Evolutionary conservation across 2,113 vertebrate genomes (phyloP), one percentile per base, ranked within the genome.

Genomic region (Propithecus coquereli): DNA sequence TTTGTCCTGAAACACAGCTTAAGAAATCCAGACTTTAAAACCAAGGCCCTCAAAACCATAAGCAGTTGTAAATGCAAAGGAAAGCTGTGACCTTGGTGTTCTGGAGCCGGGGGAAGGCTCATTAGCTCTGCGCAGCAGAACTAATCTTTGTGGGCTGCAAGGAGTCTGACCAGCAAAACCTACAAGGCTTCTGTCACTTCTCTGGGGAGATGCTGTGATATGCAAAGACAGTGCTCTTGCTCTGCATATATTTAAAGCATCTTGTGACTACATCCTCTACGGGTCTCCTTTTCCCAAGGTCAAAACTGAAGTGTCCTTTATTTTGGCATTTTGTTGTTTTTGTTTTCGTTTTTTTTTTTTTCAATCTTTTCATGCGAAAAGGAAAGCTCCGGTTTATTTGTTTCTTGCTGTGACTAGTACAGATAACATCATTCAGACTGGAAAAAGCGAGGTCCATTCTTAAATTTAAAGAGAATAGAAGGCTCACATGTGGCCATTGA

Each of bases 21-120:
- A 57, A 65, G 45, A 90, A 37, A 71, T 82, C 45, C 90, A 70
- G 34, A 59, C 73, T 66, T 86, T 50, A 88, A 84, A 82, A 79
- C 30, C 54, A 27, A 14, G 63, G 43, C n/a, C 40, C 27, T 66
- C 52, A 13, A 30, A 83, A 94, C 63, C 66, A 9, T 43, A 37
- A 54, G 66, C 43, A 3, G 66, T 30, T 92, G 71, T 40, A 37
- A 89, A 52, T n/a, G 87, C 82, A 50, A 61, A 76, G 40, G 59
- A 61, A 92, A 54, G n/a, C 80, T 45, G 40, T 81, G 92, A 82
- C 92, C 94, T 94, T 94, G 80, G 34, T n/a, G 18, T 68, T 37
- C 68, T 13, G 8, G 47, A 59, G 40, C 81, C 5, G 2, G 73
- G 34, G 77, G 96, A 22, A 84, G 40, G 32, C 84, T 95, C 94